These are phyloP conservation scores for Paracyclopina nana DNA, from an alignment of 1,140 invertebrate species.

Conservation along the genomic window DNA sequence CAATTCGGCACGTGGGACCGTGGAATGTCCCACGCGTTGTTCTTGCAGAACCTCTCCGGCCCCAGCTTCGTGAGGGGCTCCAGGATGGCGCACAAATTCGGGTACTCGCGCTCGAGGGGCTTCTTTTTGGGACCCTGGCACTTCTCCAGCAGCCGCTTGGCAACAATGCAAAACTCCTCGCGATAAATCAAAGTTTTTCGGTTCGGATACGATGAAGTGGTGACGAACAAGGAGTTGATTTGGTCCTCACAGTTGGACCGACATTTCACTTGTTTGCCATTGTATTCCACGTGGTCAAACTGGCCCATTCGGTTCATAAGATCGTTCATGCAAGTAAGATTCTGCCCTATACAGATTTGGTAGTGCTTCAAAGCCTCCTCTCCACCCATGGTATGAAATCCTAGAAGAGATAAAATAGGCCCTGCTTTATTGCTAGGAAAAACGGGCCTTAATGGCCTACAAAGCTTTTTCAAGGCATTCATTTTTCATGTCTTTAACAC, in stretches of 20 bases:
- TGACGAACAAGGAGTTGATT: conserved; percentile 14
- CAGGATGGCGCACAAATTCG: conserved; percentile 1
- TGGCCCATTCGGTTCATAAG: conserved; percentile 14
- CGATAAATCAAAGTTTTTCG: conserved; percentile 14
- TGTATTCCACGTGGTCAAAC: conserved; percentile 16
- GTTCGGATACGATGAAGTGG: conserved; percentile 13
- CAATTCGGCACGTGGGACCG: conserved; percentile 2
- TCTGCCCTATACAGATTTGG: conserved; percentile 11
- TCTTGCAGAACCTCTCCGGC: conserved; percentile 2
- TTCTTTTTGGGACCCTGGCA: conserved; percentile 1
- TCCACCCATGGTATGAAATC: conserved; percentile 15
- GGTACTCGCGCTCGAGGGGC: conserved; percentile 10
- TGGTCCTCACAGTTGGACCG: conserved; percentile 14
- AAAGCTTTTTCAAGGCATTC: no score
- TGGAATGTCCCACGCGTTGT: conserved; percentile 6
- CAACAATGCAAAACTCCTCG: conserved; percentile 15
- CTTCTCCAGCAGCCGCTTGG: not conserved
- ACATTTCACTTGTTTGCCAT: conserved; percentile 13
- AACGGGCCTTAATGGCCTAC: no score
- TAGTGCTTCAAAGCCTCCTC: conserved; percentile 13
- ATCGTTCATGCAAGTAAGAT: conserved; percentile 15
- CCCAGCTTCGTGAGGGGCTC: not conserved
- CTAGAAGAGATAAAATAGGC: not conserved
- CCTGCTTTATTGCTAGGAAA: no score
- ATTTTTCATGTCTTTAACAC: no score